A percentile compares a stretch with the other conserved stretches of the same genome.
Conservation (phyloP, 2,888 invertebrate species). For the Patella ulyssiponensis region DNA sequence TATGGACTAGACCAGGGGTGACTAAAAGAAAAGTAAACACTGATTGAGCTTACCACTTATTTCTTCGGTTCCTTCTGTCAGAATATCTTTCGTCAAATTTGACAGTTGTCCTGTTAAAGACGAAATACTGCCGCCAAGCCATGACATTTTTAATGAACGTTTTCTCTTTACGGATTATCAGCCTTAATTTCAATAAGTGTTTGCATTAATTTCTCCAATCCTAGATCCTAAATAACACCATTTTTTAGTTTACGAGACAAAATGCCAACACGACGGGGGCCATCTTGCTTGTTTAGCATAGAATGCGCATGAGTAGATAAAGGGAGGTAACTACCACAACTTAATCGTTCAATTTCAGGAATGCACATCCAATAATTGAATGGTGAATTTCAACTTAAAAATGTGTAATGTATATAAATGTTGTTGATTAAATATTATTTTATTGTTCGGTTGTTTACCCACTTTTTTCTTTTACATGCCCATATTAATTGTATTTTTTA, state of each 20-base stretch:
- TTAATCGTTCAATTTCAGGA: too few species aligned
- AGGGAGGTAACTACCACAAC: too few species aligned
- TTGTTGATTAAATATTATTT: too few species aligned
- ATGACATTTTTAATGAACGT: constrained; percentile 68
- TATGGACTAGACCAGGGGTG: too few species aligned
- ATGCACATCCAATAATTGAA: too few species aligned
- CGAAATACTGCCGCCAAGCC: constrained; percentile 75
- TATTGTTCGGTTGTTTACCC: too few species aligned
- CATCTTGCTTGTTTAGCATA: constrained; percentile 41
- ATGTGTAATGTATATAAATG: too few species aligned
- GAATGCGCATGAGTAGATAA: too few species aligned
- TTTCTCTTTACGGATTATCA: background rate
- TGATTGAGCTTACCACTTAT: constrained; percentile 77
- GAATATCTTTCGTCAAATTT: constrained; percentile 89
- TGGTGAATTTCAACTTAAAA: too few species aligned
- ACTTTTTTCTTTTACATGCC: too few species aligned
- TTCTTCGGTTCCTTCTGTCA: constrained; percentile 82
- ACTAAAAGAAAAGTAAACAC: too few species aligned
- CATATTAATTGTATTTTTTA: too few species aligned
- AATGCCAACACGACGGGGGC: constrained; percentile 56
- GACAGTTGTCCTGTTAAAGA: constrained; percentile 86
- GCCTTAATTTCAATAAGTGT: background rate
- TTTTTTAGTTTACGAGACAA: background rate
- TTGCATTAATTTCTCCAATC: background rate
- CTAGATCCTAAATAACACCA: background rate